Percentiles rank a stretch among this genome's conserved stretches.
phyloP scores from a whole-genome alignment of 2,888 invertebrate genomes.

The Conus canariensis region DNA sequence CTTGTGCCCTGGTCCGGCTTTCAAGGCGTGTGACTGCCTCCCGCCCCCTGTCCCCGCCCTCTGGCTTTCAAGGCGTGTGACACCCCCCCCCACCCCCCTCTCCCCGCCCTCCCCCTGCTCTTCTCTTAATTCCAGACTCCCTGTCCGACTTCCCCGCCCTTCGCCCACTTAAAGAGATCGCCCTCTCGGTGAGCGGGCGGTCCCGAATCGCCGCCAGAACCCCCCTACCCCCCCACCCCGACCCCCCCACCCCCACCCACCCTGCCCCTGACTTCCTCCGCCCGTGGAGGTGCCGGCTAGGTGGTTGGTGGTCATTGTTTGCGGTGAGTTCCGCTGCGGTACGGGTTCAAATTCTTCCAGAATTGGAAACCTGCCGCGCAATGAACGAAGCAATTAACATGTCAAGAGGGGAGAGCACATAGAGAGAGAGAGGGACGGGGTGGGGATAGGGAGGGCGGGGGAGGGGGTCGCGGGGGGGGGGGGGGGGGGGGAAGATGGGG shows the following conservation, averaged over 20 bases:
- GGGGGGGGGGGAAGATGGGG: no score
- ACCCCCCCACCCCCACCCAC: background rate
- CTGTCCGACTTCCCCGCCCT: background rate
- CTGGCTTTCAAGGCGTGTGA: no score
- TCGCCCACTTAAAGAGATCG: background rate
- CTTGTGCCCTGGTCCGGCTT: background rate
- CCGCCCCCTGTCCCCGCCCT: background rate
- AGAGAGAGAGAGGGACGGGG: background rate
- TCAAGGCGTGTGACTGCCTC: background rate
- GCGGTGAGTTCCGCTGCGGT: no score
- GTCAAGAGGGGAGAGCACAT: background rate
- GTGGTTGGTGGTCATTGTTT: no score
- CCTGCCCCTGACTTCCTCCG: background rate
- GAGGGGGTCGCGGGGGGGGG: no score
- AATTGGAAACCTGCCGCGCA: background rate
- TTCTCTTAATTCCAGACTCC: background rate
- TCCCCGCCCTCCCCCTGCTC: background rate
- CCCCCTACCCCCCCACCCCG: background rate
- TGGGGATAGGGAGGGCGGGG: no score
- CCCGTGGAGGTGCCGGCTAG: background rate
- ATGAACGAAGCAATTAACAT: constrained; percentile 11
- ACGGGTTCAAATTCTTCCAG: background rate
- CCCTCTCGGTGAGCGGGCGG: no score
- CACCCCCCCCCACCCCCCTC: background rate
- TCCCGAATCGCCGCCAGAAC: no score